A percentile compares a stretch with the other conserved stretches of the same genome.
phyloP scores from a whole-genome alignment of 2,797 vertebrate species.

The Cyclura pinguis region DNA sequence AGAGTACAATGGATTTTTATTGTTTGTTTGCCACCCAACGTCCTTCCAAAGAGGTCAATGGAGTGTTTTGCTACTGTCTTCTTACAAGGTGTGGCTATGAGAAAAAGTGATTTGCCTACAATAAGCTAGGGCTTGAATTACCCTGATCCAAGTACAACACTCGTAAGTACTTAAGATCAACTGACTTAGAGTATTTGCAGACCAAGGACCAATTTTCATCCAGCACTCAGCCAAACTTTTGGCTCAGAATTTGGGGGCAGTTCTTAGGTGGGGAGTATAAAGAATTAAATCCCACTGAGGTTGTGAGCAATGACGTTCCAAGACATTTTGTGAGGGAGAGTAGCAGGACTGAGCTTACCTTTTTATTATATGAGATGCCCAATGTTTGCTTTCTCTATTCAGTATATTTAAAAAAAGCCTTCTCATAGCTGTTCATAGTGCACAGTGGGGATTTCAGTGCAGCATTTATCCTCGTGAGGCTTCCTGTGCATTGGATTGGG shows the following conservation, averaged over 20 bases:
- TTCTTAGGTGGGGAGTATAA: not conserved
- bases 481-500: not conserved
- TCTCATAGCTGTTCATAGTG: not conserved
- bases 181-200: not conserved
- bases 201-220: not conserved
- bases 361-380: not conserved
- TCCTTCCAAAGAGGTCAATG: not conserved
- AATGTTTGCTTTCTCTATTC: not conserved
- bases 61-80: not conserved
- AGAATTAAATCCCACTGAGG: not conserved
- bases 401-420: not conserved
- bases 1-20: not conserved
- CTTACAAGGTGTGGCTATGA: not conserved
- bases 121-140: not conserved
- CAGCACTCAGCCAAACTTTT: not conserved
- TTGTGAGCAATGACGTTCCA: not conserved
- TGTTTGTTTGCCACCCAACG: not conserved
- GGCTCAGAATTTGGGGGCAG: not conserved
- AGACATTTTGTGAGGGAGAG: not conserved
- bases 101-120: not conserved
- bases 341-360: not conserved
- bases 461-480: not conserved
- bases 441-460: no score
- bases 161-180: not conserved
- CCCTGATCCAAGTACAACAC: not conserved